Conservation (phyloP, 2,797 vertebrate species). For the Salarias fasciatus region DNA sequence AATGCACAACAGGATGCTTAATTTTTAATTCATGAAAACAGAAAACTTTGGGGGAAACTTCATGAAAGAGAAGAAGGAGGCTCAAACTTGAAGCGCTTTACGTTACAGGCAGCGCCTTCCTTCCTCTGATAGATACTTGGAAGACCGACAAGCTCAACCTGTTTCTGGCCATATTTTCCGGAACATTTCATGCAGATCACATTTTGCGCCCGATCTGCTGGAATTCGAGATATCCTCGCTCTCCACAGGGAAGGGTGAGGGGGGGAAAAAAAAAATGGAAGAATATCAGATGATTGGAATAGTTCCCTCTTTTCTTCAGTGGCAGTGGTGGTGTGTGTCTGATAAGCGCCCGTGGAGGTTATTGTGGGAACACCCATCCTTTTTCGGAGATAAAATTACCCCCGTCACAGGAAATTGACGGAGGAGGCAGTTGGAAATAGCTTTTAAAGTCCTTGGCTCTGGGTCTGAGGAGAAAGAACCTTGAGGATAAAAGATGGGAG, state of each 20-base stretch:
- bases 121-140: constrained; percentile 18
- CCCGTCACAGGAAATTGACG: constrained; percentile 66
- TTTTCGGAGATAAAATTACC: constrained; percentile 72
- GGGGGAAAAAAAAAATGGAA: neutral
- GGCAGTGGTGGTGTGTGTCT: constrained; percentile 40
- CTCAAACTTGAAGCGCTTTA: constrained; percentile 10
- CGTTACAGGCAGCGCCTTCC: constrained; percentile 7
- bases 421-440: constrained; percentile 63
- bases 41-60: constrained; percentile 23
- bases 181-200: constrained; percentile 51
- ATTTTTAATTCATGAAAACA: constrained; percentile 42
- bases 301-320: constrained; percentile 40
- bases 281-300: constrained; percentile 60
- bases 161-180: constrained; percentile 43
- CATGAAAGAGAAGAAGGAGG: neutral
- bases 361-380: constrained; percentile 74
- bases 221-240: constrained; percentile 53
- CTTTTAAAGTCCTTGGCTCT: constrained; percentile 62
- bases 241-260: neutral
- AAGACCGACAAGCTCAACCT: constrained; percentile 29
- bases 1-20: constrained; percentile 16
- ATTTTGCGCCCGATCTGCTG: constrained; percentile 39
- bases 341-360: constrained; percentile 67
- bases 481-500: constrained; percentile 54
- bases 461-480: constrained; percentile 51